Evolutionary conservation across 2,888 invertebrate genomes (phyloP).

Genomic region (Caenorhabditis virilis): DNA sequence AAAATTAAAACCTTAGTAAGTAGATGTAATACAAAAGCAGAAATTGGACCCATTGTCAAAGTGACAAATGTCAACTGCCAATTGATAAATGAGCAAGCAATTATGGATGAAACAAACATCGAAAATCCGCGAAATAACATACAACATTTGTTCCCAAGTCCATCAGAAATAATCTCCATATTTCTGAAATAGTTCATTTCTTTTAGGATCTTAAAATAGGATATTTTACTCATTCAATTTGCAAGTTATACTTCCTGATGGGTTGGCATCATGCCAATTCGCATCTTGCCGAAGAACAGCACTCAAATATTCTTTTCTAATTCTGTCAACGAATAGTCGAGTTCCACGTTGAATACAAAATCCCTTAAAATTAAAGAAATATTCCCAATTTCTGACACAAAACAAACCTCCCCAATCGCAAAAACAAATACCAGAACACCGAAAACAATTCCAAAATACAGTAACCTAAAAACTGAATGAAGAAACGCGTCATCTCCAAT

Average conservation of each 20-base stretch:
- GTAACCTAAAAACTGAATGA: constrained; percentile 10
- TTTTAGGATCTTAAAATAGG: constrained; percentile 6
- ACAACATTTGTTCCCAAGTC: constrained; percentile 46
- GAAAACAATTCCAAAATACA: constrained; percentile 22
- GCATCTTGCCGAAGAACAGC: constrained; percentile 49
- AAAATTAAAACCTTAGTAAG: constrained; percentile 30
- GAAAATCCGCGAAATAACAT: constrained; percentile 47
- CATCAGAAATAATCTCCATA: constrained; percentile 39
- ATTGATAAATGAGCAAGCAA: constrained; percentile 42
- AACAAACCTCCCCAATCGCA: constrained; percentile 23
- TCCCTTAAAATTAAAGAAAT: constrained; percentile 8
- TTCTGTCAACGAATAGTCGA: constrained; percentile 10
- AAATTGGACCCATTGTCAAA: constrained; percentile 45
- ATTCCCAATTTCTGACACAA: neutral
- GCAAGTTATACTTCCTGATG: constrained; percentile 44
- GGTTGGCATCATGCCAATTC: constrained; percentile 34
- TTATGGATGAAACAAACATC: constrained; percentile 45
- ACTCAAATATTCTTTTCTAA: constrained; percentile 36
- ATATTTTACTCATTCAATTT: constrained; percentile 51
- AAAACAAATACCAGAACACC: constrained; percentile 29
- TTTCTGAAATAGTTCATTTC: constrained; percentile 21
- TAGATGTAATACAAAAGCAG: constrained; percentile 46
- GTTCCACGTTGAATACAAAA: constrained; percentile 34
- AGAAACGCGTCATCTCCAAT: constrained; percentile 27
- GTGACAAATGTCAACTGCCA: constrained; percentile 47